Evolutionary conservation across 2,888 invertebrate species (phyloP), one percentile per base, ranked within the genome.

Genomic region (Brachypalpus laphriformis): DNA sequence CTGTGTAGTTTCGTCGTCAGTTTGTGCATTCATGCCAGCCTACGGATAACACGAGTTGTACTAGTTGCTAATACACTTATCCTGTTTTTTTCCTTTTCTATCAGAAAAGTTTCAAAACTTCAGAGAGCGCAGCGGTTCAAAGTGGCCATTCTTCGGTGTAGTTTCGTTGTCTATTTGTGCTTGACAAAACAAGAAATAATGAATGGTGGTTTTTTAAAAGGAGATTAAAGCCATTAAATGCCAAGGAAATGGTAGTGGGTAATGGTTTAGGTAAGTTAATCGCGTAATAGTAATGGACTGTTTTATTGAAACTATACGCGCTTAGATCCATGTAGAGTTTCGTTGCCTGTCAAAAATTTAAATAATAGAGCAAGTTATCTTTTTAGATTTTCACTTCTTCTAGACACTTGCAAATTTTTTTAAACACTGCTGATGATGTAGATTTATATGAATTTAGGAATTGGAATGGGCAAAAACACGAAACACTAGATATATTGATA

Each of bases 21-120:
- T 47, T 57, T 34, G 42, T 9, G 8, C 25, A 25, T 47, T 70
- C 77, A 70, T 66, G 61, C 61, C 57, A 63, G 82, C 82, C 82
- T 77, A 71, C 82, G 77, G 82, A 82, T 71, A 82, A 28, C 82
- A 82, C 77, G 82, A 77, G 34, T 66, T 61, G 14, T 31, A n/a
- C n/a, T n/a, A 22, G 59, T 65, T 37, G 65, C 54, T 71, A 49
- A 59, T 59, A 37, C 47, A 71, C 7, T 59, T 59, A 28, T 37
- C 37, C 59, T 47, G 47, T 70, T 37, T 71, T 71, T 34, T 18
- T 20, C 22, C 22, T 71, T 18, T 25, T 37, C 59, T 71, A 14
- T 16, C 49, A n/a, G 7, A 7, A 57, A 57, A 16, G 42, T 45
- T 70, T 56, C 68, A 18, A 66, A 51, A 51, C n/a, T 25, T 22